Conservation (phyloP, 2,113 vertebrate species). For the Porphyrio hochstetteri region DNA sequence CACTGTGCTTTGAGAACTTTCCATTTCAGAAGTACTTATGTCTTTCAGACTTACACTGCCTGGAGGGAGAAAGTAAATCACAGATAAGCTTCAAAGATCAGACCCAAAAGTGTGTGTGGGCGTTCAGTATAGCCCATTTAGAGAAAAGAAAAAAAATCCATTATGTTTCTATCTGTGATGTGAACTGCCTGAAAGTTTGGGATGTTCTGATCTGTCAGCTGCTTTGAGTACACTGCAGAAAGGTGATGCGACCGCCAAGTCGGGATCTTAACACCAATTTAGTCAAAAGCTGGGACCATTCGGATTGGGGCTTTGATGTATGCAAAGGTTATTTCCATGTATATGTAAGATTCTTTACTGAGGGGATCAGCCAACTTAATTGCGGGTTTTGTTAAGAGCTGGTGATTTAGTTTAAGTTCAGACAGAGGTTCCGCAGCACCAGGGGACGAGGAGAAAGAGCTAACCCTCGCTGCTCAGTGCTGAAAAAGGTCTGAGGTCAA, state of each 20-base stretch:
- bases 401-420: conserved; percentile 54
- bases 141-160: conserved; percentile 55
- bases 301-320: conserved; percentile 38
- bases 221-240: conserved; percentile 53
- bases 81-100: conserved; percentile 71
- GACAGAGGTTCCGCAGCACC: conserved; percentile 13
- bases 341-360: conserved; percentile 9
- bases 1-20: conserved; percentile 61
- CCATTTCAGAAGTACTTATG: conserved; percentile 65
- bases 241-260: conserved; percentile 53
- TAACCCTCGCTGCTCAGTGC: not conserved
- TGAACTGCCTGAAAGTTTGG: conserved; percentile 67
- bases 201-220: conserved; percentile 59
- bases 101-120: conserved; percentile 66
- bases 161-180: conserved; percentile 65
- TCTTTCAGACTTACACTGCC: conserved; percentile 66
- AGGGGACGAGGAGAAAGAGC: not conserved
- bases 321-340: conserved; percentile 40
- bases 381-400: conserved; percentile 52
- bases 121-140: conserved; percentile 64
- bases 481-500: not conserved
- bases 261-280: conserved; percentile 55
- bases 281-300: conserved; percentile 50
- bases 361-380: conserved; percentile 44
- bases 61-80: conserved; percentile 68